Conservation (phyloP, 2,113 vertebrate species). For the Mus musculus region GRCm39 chr6:41292001-41292500, state of each 20-base stretch:
- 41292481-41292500: neutral
- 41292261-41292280: too few relatives aligned
- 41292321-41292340: neutral
- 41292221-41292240: neutral
- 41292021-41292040: neutral
- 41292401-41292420: neutral
- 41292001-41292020: accelerated
- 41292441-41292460: neutral
- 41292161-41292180: neutral
- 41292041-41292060: neutral
- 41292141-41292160: neutral
- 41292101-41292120: neutral
- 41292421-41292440: neutral
- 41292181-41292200: neutral
- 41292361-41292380: neutral
- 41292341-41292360: neutral
- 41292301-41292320: neutral
- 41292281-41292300: accelerated
- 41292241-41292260: neutral
- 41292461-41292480: neutral
- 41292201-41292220: neutral
- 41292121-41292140: neutral
- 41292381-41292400: neutral
- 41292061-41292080: neutral
- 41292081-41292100: neutral